phyloP scores from a whole-genome alignment of 2,797 vertebrate species.

The Chaetodon trifasciatus region DNA sequence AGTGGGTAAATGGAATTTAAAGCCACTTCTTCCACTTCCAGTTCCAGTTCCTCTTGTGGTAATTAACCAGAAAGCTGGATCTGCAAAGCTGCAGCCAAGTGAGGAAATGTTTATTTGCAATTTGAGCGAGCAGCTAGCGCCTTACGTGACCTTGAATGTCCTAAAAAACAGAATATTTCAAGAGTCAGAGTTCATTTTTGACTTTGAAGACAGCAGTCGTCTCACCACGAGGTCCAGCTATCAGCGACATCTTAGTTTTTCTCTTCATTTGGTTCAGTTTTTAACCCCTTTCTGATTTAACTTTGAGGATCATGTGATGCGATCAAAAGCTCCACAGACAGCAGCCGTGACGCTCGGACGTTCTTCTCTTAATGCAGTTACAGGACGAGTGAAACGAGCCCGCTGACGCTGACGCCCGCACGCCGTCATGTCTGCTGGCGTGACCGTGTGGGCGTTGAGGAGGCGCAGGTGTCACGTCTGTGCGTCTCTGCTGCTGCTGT shows the following conservation, averaged over 20 bases:
- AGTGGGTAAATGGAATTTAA: not conserved
- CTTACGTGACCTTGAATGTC: not conserved
- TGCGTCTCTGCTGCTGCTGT: not conserved
- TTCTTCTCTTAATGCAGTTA: not conserved
- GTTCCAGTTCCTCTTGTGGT: not conserved
- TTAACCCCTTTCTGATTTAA: too few species aligned
- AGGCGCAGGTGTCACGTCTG: not conserved
- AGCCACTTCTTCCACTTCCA: not conserved
- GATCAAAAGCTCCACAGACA: too few species aligned
- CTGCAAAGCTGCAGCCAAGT: not conserved
- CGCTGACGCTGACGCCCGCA: not conserved
- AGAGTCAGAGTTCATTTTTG: too few species aligned
- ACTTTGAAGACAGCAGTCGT: too few species aligned
- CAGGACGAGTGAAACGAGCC: rapidly evolving
- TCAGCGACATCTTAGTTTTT: too few species aligned
- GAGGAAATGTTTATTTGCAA: not conserved
- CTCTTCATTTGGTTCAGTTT: too few species aligned
- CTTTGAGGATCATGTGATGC: too few species aligned
- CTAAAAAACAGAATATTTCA: too few species aligned
- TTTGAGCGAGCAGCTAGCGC: not conserved
- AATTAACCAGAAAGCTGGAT: not conserved
- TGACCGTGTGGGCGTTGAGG: not conserved
- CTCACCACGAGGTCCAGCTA: too few species aligned
- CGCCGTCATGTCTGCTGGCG: not conserved
- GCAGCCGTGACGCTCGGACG: not conserved